Conservation (phyloP, 2,113 vertebrate species). For the Pterocles orientalis region DNA sequence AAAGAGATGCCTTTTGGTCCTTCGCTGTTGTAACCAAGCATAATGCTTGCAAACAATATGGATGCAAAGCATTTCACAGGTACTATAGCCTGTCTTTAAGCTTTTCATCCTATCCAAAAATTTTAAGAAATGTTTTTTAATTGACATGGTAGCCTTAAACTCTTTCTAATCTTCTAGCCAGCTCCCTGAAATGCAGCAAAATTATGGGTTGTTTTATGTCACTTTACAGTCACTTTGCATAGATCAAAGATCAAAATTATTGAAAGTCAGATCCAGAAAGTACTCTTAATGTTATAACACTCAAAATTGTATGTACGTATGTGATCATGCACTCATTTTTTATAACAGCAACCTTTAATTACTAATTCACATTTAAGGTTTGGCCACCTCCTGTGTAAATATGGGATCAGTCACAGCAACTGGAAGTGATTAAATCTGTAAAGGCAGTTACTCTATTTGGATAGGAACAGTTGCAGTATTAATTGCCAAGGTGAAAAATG, state of each 20-base stretch:
- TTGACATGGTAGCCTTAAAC: background rate
- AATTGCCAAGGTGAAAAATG: background rate
- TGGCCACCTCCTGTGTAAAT: conserved; percentile 16
- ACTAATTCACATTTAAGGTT: conserved; percentile 12
- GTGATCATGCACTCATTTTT: background rate
- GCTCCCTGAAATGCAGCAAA: background rate
- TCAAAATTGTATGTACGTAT: background rate
- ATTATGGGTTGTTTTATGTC: background rate
- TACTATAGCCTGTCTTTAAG: background rate
- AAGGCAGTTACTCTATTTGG: background rate
- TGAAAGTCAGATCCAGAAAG: background rate
- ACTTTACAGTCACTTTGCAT: background rate
- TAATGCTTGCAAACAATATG: background rate
- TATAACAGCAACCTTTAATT: conserved; percentile 33
- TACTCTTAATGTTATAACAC: background rate
- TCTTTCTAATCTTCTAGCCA: background rate
- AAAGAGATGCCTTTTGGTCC: background rate
- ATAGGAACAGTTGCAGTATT: background rate
- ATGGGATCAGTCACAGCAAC: conserved; percentile 29
- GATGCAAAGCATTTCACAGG: background rate
- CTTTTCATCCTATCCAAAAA: background rate
- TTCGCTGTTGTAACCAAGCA: background rate
- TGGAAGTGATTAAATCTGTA: background rate
- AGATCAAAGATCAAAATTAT: background rate
- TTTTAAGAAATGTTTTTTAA: background rate